Conservation (phyloP, 1,140 invertebrate genomes). For the Gerris buenoi region DNA sequence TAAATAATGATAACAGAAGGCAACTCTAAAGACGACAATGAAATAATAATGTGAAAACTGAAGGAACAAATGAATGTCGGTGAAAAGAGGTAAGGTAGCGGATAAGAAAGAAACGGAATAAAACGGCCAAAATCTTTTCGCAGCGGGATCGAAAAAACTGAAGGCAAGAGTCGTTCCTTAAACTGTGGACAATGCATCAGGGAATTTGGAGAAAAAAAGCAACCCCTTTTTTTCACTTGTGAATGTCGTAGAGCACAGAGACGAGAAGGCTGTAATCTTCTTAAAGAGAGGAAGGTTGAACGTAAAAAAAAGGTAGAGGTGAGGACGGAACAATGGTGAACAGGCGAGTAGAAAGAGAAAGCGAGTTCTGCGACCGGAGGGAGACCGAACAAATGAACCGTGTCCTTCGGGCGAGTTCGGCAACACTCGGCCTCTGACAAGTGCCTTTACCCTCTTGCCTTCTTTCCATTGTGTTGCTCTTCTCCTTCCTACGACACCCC, state of each 20-base stretch:
- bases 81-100: background rate
- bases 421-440: background rate
- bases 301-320: background rate
- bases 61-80: background rate
- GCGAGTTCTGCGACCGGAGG: background rate
- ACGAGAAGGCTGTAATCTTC: background rate
- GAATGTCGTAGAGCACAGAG: background rate
- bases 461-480: background rate
- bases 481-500: background rate
- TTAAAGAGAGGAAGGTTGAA: background rate
- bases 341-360: background rate
- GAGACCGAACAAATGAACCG: background rate
- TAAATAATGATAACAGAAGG: background rate
- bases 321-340: background rate
- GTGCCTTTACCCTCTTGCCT: background rate
- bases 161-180: background rate
- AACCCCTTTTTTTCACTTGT: background rate
- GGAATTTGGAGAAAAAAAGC: background rate
- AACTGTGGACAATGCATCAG: background rate
- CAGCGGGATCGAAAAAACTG: background rate
- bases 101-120: background rate
- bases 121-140: background rate
- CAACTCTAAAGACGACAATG: background rate
- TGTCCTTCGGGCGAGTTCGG: background rate
- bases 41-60: background rate